Base-by-base conservation (phyloP, 2,113 vertebrate genomes). In the Chroicocephalus ridibundus region DNA sequence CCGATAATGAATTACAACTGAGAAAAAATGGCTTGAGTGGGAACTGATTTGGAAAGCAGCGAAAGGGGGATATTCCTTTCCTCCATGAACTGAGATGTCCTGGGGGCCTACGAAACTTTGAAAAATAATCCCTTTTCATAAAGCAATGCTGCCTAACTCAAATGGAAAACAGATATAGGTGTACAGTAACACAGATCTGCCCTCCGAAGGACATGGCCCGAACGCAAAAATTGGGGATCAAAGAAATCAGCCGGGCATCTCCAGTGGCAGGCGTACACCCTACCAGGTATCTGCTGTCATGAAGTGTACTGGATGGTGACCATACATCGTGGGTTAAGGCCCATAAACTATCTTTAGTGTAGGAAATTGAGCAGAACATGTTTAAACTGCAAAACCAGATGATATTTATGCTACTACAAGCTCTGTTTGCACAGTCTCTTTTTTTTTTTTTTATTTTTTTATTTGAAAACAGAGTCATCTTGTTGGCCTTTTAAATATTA, bases 81-180 rank as follows among this genome's bases (percentile, higher is more conserved):
- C 90, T 96, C 66, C 32, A 1, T 40, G 64, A 76, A 46, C 60
- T 57, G 86, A 86, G 86, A 81, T 54, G 79, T 97, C 95, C 96
- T 94, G 89, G n/a, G 83, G 95, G 87, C 83, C 77, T 75, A 46
- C 1, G 10, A 90, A 94, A 83, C 84, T 93, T 95, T 97, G 95
- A 88, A 97, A 98, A 91, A 90, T 21, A 95, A 97, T 78, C 84
- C 58, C 79, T 92, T 88, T 65, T 71, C 65, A 72, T 91, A 94
- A 85, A 86, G 91, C 31, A 77, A 47, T 14, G 44, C 77, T 77
- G 95, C 92, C 24, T 44, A 90, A 78, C 82, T 72, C 88, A 84
- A 98, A 98, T 98, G 3, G 0, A 95, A 97, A 98, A 69, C 97
- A 98, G 98, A 97, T 91, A 84, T 18, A 74, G 46, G 82, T 90